Percentiles rank a stretch among this genome's conserved stretches.
phyloP scores from a whole-genome alignment of 2,113 vertebrate species.

The Verasper variegatus region DNA sequence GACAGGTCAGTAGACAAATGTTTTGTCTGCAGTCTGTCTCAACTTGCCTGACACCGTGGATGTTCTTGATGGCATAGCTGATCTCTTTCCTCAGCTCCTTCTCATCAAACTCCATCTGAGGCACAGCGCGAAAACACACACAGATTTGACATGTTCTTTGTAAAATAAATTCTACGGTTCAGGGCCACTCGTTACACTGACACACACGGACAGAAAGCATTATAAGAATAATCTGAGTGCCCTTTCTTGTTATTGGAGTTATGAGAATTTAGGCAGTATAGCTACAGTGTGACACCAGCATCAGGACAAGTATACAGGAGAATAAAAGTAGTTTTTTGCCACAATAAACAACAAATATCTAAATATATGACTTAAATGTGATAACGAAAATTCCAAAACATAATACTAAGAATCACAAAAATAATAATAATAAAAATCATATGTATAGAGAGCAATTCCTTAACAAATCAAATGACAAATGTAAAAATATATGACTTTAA shows the following conservation, averaged over 20 bases:
- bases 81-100: constrained; percentile 95
- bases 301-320: background rate
- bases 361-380: no score
- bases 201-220: background rate
- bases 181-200: background rate
- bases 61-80: constrained; percentile 98
- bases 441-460: background rate
- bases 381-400: no score
- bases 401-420: no score
- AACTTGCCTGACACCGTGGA: constrained; percentile 97
- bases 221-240: background rate
- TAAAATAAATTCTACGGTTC: no score
- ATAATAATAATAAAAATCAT: background rate
- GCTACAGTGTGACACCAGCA: constrained; percentile 1
- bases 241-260: background rate
- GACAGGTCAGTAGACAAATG: constrained; percentile 16
- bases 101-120: constrained; percentile 97
- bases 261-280: constrained; percentile 1
- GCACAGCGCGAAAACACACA: background rate
- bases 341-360: no score
- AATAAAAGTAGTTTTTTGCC: no score
- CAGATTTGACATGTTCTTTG: background rate
- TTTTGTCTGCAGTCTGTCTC: background rate
- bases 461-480: background rate
- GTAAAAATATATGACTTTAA: background rate